Evolutionary conservation across 2,888 invertebrate species (phyloP).

Genomic region (Luffia ferchaultella): DNA sequence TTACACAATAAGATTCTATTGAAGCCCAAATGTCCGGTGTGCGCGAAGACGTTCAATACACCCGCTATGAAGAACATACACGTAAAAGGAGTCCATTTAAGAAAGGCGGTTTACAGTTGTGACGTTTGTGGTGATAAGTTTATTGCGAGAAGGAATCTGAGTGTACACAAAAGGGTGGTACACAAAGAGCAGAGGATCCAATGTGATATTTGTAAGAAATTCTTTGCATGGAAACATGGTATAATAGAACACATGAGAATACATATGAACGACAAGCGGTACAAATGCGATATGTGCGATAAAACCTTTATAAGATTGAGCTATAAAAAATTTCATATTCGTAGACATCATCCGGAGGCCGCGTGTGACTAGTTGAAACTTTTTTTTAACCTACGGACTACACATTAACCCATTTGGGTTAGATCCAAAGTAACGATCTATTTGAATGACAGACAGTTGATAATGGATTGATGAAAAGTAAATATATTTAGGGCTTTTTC

Average conservation of each 20-base stretch:
- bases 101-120: conserved; percentile 15
- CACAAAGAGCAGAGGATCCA: neutral
- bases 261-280: conserved; percentile 49
- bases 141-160: conserved; percentile 1
- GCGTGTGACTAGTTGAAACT: too few species aligned
- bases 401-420: too few species aligned
- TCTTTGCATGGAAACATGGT: conserved; percentile 24
- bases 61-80: conserved; percentile 41
- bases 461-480: too few species aligned
- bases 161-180: neutral
- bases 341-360: too few species aligned
- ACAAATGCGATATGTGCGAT: too few species aligned
- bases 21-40: conserved; percentile 32
- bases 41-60: conserved; percentile 31
- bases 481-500: too few species aligned
- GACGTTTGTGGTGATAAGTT: conserved; percentile 7
- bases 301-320: too few species aligned
- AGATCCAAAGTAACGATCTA: too few species aligned
- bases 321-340: too few species aligned
- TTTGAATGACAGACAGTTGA: too few species aligned
- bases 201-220: conserved; percentile 21
- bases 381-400: too few species aligned
- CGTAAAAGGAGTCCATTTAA: conserved; percentile 36
- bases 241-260: conserved; percentile 38
- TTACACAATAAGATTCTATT: conserved; percentile 28